These are phyloP conservation scores for Pterocles orientalis DNA, from an alignment of 2,113 vertebrate species.

Conservation along the genomic window DNA sequence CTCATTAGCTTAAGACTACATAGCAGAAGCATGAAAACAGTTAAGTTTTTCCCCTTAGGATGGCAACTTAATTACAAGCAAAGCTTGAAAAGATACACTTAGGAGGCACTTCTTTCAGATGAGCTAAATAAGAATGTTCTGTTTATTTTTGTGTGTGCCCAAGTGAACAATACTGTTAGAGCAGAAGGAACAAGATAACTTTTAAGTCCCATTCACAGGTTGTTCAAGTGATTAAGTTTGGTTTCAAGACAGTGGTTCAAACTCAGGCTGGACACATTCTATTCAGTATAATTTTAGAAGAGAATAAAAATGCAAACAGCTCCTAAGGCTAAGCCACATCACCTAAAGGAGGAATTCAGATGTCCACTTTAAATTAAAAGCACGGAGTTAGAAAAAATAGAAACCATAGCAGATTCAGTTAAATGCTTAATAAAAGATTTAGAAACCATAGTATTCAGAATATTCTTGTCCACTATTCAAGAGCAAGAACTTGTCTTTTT, in stretches of 20 bases:
- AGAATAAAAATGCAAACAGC: background rate
- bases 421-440: background rate
- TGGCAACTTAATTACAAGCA: conserved; percentile 10
- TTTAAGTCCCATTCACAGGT: background rate
- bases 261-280: background rate
- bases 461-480: background rate
- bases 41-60: background rate
- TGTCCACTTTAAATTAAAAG: background rate
- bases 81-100: background rate
- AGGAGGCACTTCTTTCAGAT: conserved; percentile 1
- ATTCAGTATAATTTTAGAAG: background rate
- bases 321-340: background rate
- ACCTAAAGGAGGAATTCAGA: background rate
- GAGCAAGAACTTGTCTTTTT: background rate
- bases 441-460: background rate
- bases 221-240: background rate
- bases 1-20: conserved; percentile 6
- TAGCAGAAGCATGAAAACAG: background rate
- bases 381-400: background rate
- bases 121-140: conserved; percentile 25
- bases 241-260: background rate
- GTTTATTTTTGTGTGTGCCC: background rate
- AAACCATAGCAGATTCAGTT: background rate
- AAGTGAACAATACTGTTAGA: background rate
- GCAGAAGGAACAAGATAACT: background rate